Conservation (phyloP, 2,888 invertebrate species). For the Acleris holmiana region DNA sequence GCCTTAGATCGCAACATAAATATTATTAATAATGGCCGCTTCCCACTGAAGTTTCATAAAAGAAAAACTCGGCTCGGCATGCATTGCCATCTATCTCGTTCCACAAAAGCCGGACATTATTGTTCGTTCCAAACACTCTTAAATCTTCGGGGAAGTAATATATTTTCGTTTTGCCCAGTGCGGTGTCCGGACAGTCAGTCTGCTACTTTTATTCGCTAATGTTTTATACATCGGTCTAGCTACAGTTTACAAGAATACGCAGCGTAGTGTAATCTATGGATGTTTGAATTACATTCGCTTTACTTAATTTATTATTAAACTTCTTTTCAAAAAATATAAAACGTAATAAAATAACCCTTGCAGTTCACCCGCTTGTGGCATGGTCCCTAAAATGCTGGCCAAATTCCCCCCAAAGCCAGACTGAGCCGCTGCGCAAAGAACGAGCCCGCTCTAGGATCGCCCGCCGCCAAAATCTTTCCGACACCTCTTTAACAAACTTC, state of each 20-base stretch:
- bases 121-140: constrained; percentile 85
- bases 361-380: no score
- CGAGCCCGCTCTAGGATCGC: no score
- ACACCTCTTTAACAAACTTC: no score
- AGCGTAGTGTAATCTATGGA: constrained; percentile 3
- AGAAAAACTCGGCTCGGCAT: constrained; percentile 82
- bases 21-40: constrained; percentile 77
- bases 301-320: no score
- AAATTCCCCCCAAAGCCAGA: no score
- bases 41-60: constrained; percentile 79
- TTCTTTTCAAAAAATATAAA: no score
- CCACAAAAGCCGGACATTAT: constrained; percentile 86
- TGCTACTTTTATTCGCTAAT: constrained; percentile 76
- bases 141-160: constrained; percentile 85
- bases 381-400: no score
- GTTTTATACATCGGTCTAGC: constrained; percentile 69
- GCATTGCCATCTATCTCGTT: constrained; percentile 84
- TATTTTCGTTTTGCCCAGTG: constrained; percentile 85
- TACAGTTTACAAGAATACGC: constrained; percentile 48
- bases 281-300: constrained; percentile 8
- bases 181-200: constrained; percentile 76
- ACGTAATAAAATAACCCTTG: no score
- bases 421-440: no score
- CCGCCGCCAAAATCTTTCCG: no score
- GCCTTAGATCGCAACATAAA: constrained; percentile 67